Conservation (phyloP, 1,140 invertebrate genomes). For the Scaptomyza pallida region DNA sequence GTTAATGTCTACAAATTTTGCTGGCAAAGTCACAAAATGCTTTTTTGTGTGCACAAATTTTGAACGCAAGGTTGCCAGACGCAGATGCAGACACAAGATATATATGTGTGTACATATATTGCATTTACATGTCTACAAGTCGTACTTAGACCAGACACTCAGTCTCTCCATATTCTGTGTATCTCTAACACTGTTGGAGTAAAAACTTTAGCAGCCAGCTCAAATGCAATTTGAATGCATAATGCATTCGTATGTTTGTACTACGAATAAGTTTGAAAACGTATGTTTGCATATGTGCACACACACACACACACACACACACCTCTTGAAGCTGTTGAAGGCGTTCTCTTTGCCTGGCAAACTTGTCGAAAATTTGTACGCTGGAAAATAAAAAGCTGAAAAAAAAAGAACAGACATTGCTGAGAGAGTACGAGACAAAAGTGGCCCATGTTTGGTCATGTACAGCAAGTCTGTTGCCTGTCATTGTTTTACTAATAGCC, state of each 20-base stretch:
- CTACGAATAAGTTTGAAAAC: slow-evolving; percentile 12
- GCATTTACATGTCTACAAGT: slow-evolving; percentile 41
- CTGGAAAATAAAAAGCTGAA: slow-evolving; percentile 19
- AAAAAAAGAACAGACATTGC: slow-evolving; percentile 24
- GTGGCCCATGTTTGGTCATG: slow-evolving; percentile 69
- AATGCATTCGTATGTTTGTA: slow-evolving; percentile 29
- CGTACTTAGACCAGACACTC: slow-evolving; percentile 30
- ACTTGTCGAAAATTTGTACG: slow-evolving; percentile 63
- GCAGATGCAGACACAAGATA: slow-evolving; percentile 33
- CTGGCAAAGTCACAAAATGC: slow-evolving; percentile 21
- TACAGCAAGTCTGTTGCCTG: slow-evolving; percentile 74
- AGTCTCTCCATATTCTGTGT: slow-evolving; percentile 1
- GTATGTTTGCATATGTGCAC: slow-evolving; percentile 14
- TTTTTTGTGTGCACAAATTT: slow-evolving; percentile 28
- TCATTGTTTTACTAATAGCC: slow-evolving; percentile 78
- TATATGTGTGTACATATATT: slow-evolving; percentile 7
- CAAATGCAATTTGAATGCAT: slow-evolving; percentile 60
- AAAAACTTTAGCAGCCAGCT: slow-evolving; percentile 47
- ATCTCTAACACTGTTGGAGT: not conserved
- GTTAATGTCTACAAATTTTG: slow-evolving; percentile 37
- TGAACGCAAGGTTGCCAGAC: slow-evolving; percentile 40
- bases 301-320: slow-evolving; percentile 27
- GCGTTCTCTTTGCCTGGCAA: slow-evolving; percentile 43
- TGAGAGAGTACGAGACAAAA: slow-evolving; percentile 47
- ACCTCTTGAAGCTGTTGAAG: slow-evolving; percentile 47